Percentiles rank a stretch among this genome's conserved stretches.
These are phyloP conservation scores for Phrynocephalus vlangalii DNA, from an alignment of 2,797 vertebrate genomes.

Conservation along the genomic window DNA sequence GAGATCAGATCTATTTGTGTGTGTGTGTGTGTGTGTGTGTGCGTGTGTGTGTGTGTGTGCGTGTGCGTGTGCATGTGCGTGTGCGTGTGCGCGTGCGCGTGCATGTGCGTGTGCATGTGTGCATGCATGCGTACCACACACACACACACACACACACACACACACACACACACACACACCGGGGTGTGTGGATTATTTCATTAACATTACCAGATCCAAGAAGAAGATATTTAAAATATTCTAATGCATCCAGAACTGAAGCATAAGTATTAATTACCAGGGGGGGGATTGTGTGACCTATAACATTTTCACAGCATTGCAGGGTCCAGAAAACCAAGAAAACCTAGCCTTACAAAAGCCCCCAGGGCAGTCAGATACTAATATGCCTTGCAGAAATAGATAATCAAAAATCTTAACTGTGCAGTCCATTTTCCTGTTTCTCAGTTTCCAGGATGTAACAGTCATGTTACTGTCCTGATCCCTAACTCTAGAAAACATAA, in stretches of 20 bases:
- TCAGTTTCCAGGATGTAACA: slow-evolving; percentile 3
- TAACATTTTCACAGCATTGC: neutral
- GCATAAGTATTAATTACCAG: slow-evolving; percentile 40
- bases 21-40: no score
- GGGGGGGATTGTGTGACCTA: slow-evolving; percentile 20
- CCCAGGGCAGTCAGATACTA: slow-evolving; percentile 29
- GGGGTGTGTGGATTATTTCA: slow-evolving; percentile 37
- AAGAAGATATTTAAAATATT: slow-evolving; percentile 39
- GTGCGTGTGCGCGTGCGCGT: no score
- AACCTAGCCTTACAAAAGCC: slow-evolving; percentile 28
- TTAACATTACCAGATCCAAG: slow-evolving; percentile 37
- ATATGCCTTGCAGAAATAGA: slow-evolving; percentile 10
- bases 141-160: no score
- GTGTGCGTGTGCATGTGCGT: no score
- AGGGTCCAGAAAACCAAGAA: slow-evolving; percentile 8
- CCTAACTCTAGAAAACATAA: slow-evolving; percentile 15
- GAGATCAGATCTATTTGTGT: slow-evolving; percentile 49
- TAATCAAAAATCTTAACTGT: neutral
- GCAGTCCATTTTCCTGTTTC: slow-evolving; percentile 5
- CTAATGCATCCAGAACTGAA: slow-evolving; percentile 23
- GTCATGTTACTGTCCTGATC: neutral
- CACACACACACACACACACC: neutral
- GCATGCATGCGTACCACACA: no score
- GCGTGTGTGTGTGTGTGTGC: no score
- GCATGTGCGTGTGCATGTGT: no score